Base-by-base conservation (phyloP, 2,113 vertebrate genomes). In the Erythrocebus patas region DNA sequence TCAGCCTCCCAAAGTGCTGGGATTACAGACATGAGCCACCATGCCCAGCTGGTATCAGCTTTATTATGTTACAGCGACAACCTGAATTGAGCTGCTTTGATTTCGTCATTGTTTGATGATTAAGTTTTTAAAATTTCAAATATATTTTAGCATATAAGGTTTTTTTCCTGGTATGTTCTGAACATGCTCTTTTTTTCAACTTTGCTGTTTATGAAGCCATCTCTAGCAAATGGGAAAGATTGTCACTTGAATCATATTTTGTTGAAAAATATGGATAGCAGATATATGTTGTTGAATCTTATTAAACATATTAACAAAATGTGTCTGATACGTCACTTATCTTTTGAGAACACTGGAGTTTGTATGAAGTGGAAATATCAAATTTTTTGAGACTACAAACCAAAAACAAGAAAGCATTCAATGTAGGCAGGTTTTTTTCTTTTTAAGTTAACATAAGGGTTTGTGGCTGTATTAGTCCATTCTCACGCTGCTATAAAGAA, bases 1-100 rank as follows among this genome's bases (percentile, higher is more conserved):
- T 55, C 6, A 1, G 52, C 52, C 52, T 55, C 52, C 52, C 52
- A 55, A 20, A 55, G 52, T 55, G 52, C 52, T 55, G 52, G 52
- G 52, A 55, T 55, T 55, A 55, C 18, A 55, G 18, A 20, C 52
- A 7, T 55, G 52, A 55, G 52, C 18, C 52, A 55, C 18, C 52
- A 55, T 55, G 52, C 18, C 18, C 18, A 6, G 52, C 52, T 91
- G 16, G 73, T 9, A 59, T 48, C 40, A 91, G 5, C 27, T 93
- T 86, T 73, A 30, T 85, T 96, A 85, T 91, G 7, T 76, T 82
- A 45, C 10, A 80, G 11, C 68, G 11, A 45, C 95, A 90, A 92
- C 91, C 85, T 89, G 61, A 88, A 82, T 95, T 96, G 38, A 40
- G 14, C 38, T 87, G 84, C n/a, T 94, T 96, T 80, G 27, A 14